Evolutionary conservation across 2,113 vertebrate species (phyloP).

Genomic region (Gobius niger): DNA sequence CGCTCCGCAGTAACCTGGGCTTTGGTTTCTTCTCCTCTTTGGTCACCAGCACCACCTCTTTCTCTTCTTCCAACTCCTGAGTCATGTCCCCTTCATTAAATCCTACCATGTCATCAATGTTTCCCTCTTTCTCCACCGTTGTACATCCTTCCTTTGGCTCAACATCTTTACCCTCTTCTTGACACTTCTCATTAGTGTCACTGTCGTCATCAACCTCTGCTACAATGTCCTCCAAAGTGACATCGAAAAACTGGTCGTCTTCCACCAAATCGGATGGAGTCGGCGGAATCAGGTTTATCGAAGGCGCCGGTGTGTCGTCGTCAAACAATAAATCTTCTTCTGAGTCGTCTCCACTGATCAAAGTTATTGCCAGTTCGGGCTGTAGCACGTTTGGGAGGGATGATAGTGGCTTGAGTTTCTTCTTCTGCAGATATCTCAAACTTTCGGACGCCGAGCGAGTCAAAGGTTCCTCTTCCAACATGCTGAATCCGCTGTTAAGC

Average conservation of each 20-base stretch:
- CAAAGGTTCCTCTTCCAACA: conserved; percentile 36
- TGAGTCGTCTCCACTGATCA: conserved; percentile 18
- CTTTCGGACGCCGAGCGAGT: conserved; percentile 55
- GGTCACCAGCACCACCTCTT: conserved; percentile 7
- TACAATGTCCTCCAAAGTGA: conserved; percentile 61
- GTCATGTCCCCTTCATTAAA: background rate
- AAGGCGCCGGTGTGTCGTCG: conserved; percentile 45
- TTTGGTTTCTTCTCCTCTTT: conserved; percentile 40
- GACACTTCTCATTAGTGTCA: conserved; percentile 38
- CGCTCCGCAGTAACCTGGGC: conserved; percentile 29
- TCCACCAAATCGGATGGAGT: conserved; percentile 70
- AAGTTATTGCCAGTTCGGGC: background rate
- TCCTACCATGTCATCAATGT: too few relatives aligned
- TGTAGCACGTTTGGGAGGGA: conserved; percentile 56
- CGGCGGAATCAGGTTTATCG: conserved; percentile 78
- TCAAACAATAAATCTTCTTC: conserved; percentile 46
- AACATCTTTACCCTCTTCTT: conserved; percentile 30
- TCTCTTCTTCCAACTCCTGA: conserved; percentile 15
- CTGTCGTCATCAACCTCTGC: conserved; percentile 44
- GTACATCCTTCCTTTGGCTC: conserved; percentile 5
- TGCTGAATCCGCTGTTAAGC: conserved; percentile 68
- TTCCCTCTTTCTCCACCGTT: conserved; percentile 5
- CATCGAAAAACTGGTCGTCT: conserved; percentile 75
- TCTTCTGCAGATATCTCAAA: conserved; percentile 39
- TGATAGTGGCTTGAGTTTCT: conserved; percentile 63